Evolutionary conservation across 2,888 invertebrate species (phyloP), one percentile per base, ranked within the genome.

Genomic region (Hypselothyrea guttata): DNA sequence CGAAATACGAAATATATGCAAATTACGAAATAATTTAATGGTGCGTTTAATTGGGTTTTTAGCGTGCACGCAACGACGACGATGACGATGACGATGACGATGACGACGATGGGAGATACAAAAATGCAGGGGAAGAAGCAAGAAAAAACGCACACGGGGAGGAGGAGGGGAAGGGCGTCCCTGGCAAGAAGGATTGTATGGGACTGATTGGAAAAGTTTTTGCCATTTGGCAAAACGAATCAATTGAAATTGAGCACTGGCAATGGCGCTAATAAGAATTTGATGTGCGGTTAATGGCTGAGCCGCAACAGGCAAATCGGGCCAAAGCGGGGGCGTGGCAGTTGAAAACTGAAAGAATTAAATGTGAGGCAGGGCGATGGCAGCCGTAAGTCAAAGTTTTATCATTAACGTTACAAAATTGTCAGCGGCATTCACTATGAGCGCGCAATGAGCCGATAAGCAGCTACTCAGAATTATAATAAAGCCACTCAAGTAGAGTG

Each of bases 1-100:
- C 68, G 82, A 82, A 79, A 82, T 82, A 82, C 79, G 82, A 82
- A 79, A 82, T 79, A 77, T 82, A 81, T 81, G 82, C 81, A 81
- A 82, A 81, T 81, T 81, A 82, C 77, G 71, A 81, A 81, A 81
- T 81, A 82, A 81, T 81, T 81, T 82, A 81, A 81, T 81, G 81
- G 77, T 77, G 82, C 81, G 81, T 81, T 82, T 81, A 81, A 81
- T 81, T 81, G 83, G 82, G 79, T 82, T 81, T 79, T 82, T 82
- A 81, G 82, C 82, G 67, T 49, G 66, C 59, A 71, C 70, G 58
- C 61, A 65, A 54, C 69, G 69, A 63, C 59, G 77, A 22, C 5
- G 22, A 22, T 22, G 22, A 22, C 60, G 54, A 59, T n/a, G 18
- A 38, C 7, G 28, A 5, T 13, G 16, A 37, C 13, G 16, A 37